These are phyloP conservation scores for Diarsia dahlii DNA, from an alignment of 2,888 invertebrate species.

Conservation along the genomic window DNA sequence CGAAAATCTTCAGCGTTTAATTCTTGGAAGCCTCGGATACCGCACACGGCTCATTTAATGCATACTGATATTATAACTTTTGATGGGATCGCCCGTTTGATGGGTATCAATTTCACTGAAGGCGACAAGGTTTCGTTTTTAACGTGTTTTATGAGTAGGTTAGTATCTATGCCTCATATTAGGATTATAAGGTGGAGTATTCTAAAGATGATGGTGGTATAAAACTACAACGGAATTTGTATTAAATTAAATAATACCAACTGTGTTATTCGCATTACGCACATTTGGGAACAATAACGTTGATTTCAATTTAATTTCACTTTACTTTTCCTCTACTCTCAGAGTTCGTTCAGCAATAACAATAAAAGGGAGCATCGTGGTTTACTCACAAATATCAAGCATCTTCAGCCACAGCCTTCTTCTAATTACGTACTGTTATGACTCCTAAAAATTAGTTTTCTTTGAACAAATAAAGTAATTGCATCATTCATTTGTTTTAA, in stretches of 20 bases:
- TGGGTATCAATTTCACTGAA: constrained; percentile 45
- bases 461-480: constrained; percentile 20
- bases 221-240: background rate
- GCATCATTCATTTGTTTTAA: too few relatives aligned
- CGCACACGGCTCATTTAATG: constrained; percentile 77
- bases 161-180: too few relatives aligned
- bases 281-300: constrained; percentile 31
- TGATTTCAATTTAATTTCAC: constrained; percentile 55
- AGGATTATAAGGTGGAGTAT: background rate
- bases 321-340: constrained; percentile 45
- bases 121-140: constrained; percentile 21
- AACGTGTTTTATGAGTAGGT: constrained; percentile 23
- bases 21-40: constrained; percentile 75
- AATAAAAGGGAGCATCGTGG: constrained; percentile 74
- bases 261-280: background rate
- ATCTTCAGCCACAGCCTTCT: constrained; percentile 62
- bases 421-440: constrained; percentile 72
- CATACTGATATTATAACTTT: constrained; percentile 77
- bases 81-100: constrained; percentile 57
- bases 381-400: constrained; percentile 72
- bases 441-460: constrained; percentile 62
- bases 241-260: background rate
- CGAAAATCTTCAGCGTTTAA: constrained; percentile 80
- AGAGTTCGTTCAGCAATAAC: constrained; percentile 70
- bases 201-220: background rate